Conservation (phyloP, 2,888 invertebrate species). For the Tetragonula carbonaria region DNA sequence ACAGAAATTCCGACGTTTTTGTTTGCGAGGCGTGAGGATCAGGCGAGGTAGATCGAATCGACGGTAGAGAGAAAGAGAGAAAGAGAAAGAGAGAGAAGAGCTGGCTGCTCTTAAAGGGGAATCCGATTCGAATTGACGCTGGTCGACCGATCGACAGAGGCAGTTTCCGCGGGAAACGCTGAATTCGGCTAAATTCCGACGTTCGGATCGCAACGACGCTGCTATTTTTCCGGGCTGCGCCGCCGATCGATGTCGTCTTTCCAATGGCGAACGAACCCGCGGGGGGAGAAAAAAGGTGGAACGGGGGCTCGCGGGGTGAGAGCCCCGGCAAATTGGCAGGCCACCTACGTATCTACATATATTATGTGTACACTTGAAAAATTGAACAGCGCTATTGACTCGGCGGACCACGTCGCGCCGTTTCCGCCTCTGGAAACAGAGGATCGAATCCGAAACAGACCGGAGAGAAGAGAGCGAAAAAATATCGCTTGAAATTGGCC, state of each 20-base stretch:
- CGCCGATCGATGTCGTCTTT: conserved; percentile 25
- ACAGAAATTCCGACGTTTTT: conserved; percentile 12
- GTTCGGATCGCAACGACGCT: conserved; percentile 3
- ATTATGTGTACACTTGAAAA: conserved; percentile 51
- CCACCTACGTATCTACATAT: conserved; percentile 44
- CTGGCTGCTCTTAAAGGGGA: conserved; percentile 16
- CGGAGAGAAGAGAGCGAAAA: background rate
- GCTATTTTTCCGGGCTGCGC: conserved; percentile 29
- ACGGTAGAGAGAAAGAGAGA: background rate
- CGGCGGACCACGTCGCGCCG: conserved; percentile 6
- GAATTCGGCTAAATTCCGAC: conserved; percentile 40
- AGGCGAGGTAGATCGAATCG: background rate
- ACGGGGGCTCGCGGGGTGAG: background rate
- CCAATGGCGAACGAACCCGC: conserved; percentile 22
- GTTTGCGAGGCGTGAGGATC: conserved; percentile 3
- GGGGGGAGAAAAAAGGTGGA: too few species aligned
- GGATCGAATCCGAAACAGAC: conserved; percentile 9
- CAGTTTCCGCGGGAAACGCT: conserved; percentile 34
- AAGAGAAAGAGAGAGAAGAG: conserved; percentile 3
- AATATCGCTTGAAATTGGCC: background rate
- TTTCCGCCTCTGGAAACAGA: conserved; percentile 7
- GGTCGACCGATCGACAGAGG: background rate
- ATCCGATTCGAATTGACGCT: conserved; percentile 7
- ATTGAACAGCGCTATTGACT: conserved; percentile 45
- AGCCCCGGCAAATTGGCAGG: conserved; percentile 48